A percentile compares a stretch with the other conserved stretches of the same genome.
These are phyloP conservation scores for Acromyrmex echinatior DNA, from an alignment of 1,140 invertebrate genomes.

Conservation along the genomic window DNA sequence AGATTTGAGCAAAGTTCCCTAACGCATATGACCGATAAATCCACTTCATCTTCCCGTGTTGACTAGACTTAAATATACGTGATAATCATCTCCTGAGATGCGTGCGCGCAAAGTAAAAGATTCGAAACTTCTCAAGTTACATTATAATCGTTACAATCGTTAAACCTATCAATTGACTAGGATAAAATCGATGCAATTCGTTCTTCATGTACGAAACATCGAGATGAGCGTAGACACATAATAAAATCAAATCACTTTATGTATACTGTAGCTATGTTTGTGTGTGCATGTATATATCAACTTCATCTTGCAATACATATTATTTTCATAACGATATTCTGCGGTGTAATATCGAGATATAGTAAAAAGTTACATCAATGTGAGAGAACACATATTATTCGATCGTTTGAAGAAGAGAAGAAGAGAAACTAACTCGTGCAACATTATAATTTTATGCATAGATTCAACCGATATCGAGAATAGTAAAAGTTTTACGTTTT, in stretches of 20 bases:
- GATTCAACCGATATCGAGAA: neutral
- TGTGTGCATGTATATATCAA: constrained; percentile 29
- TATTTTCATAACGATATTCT: constrained; percentile 39
- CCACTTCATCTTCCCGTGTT: constrained; percentile 54
- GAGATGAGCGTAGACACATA: constrained; percentile 21
- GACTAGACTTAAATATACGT: constrained; percentile 76
- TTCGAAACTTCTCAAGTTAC: constrained; percentile 37
- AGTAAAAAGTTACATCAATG: constrained; percentile 38
- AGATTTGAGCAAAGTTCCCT: constrained; percentile 78
- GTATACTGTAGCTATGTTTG: neutral
- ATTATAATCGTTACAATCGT: constrained; percentile 64
- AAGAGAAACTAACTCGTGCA: constrained; percentile 26
- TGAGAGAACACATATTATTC: constrained; percentile 41
- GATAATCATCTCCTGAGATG: constrained; percentile 45
- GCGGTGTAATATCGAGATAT: constrained; percentile 41
- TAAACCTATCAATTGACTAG: constrained; percentile 82
- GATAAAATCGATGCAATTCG: constrained; percentile 68
- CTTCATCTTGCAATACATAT: constrained; percentile 18
- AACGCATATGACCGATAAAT: constrained; percentile 69
- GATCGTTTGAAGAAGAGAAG: constrained; percentile 20
- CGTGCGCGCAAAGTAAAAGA: constrained; percentile 65
- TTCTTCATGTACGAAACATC: constrained; percentile 44
- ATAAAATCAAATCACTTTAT: constrained; percentile 34
- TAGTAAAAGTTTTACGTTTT: neutral
- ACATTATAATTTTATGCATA: constrained; percentile 42